Base-by-base conservation (phyloP, 2,797 vertebrate species). In the Typhlichthys subterraneus region DNA sequence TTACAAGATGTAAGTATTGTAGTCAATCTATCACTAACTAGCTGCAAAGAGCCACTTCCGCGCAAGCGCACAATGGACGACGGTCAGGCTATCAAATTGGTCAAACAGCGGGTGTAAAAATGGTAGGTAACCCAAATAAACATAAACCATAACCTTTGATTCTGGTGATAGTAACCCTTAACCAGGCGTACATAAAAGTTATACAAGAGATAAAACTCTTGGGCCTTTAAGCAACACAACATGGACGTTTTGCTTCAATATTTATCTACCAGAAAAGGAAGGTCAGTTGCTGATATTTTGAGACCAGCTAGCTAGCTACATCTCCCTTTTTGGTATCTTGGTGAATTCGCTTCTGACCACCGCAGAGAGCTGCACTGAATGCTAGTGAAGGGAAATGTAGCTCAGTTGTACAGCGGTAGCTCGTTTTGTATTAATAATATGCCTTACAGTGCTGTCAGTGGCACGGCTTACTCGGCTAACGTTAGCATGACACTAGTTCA, bases 61-160 rank as follows among this genome's bases (percentile, higher is more conserved):
- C 94, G 91, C 92, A 88, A 77, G 91, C 89, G 93, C 87, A 93
- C 75, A 75, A 82, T 73, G 82, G 87, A 84, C 81, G 81, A 87
- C 87, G 90, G 71, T 85, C 84, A 83, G 91, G 84, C 87, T 92
- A 89, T 88, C 92, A 92, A 94, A 93, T 93, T 94, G 93, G 91
- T 92, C 80, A 91, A 93, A 91, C 92, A 91, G 94, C 93, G 92
- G 92, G 92, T 90, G 94, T 94, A 91, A 95, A 96, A 93, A 96
- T 96, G 95, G 95, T 97, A 95, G 94, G 95, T 95, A 87, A 91
- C 77, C 88, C 88, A 91, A 90, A 90, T 89, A 91, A 92, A 88
- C 87, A 85, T 75, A 77, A 88, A 88, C 82, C 77, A 66, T 38
- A 23, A 80, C 19, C 74, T 45, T 29, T 62, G 80, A 47, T 53